A percentile compares a stretch with the other conserved stretches of the same genome.
Evolutionary conservation across 2,113 vertebrate species (phyloP).

Genomic region (Python bivittatus): DNA sequence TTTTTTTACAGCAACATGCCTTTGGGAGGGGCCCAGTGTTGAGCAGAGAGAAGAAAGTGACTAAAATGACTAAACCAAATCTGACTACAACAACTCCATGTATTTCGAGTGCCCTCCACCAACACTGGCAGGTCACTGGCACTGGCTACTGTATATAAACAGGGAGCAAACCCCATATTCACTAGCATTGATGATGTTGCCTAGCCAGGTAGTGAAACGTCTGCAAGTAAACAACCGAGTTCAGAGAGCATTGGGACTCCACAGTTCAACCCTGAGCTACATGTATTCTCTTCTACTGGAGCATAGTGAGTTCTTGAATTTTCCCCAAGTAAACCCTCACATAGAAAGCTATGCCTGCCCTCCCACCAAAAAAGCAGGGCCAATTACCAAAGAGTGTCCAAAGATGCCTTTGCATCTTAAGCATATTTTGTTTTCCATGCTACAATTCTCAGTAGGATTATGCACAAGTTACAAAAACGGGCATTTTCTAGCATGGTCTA

Average conservation of each 20-base stretch:
- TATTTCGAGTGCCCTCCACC: neutral
- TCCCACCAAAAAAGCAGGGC: neutral
- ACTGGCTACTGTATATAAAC: no score
- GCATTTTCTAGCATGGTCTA: neutral
- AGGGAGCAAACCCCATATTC: no score
- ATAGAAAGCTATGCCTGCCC: neutral
- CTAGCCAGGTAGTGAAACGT: no score
- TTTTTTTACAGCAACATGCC: neutral
- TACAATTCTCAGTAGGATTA: neutral
- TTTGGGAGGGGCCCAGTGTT: neutral
- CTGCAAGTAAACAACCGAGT: no score
- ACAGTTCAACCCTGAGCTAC: no score
- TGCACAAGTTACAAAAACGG: neutral
- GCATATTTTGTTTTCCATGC: neutral
- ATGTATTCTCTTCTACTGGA: neutral
- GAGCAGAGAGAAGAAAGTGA: neutral
- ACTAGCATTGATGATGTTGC: no score
- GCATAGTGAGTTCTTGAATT: neutral
- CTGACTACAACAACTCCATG: neutral
- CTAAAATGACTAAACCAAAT: neutral
- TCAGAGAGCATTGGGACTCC: no score
- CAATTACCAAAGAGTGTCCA: neutral
- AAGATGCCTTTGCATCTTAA: neutral
- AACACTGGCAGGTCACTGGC: no score
- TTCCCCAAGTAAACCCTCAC: neutral